Base-by-base conservation (phyloP, 2,888 invertebrate genomes). In the Melinaea marsaeus region DNA sequence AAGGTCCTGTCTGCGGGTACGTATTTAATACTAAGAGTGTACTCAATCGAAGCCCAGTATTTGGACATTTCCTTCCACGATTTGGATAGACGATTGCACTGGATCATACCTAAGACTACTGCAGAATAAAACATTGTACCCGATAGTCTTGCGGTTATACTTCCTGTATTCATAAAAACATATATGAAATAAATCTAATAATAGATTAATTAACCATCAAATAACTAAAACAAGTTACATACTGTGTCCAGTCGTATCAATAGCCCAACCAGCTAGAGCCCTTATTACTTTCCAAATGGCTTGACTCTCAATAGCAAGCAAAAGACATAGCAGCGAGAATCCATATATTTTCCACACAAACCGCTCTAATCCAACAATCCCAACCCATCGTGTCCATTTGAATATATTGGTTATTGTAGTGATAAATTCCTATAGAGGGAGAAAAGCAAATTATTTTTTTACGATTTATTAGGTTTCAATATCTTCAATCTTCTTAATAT, bases 101-200 rank as follows among this genome's bases (percentile, higher is more conserved):
- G 67, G 2, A 84, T 48, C 0, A 83, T 70, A 0, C 83, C 82
- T 2, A 81, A 34, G 13, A 83, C 73, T 2, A 83, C 73, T 55
- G 80, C 79, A 2, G 79, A 73, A 63, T 89, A 89, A 67, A 87
- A 87, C 13, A 87, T 78, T 0, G 84, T 80, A 0, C 88, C 88
- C 0, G 87, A 79, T 2, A 85, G 57, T 0, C 85, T 74, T 0
- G 81, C 83, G n/a, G 83, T 76, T 2, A 84, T 72, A 57, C 85
- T 84, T 61, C 85, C 85, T 84, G 65, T 2, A 76, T 62, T 45
- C 13, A 35, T 3, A 7, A 46, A 48, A 47, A 13, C 45, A 11
- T 13, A 33, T 7, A 55, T 35, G 7, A 11, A 11, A 22, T 22
- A 7, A 13, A 22, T 3, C 32, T n/a, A 47, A n/a, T n/a, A 7